Conservation (phyloP, 2,113 vertebrate genomes). For the Cisticola juncidis region DNA sequence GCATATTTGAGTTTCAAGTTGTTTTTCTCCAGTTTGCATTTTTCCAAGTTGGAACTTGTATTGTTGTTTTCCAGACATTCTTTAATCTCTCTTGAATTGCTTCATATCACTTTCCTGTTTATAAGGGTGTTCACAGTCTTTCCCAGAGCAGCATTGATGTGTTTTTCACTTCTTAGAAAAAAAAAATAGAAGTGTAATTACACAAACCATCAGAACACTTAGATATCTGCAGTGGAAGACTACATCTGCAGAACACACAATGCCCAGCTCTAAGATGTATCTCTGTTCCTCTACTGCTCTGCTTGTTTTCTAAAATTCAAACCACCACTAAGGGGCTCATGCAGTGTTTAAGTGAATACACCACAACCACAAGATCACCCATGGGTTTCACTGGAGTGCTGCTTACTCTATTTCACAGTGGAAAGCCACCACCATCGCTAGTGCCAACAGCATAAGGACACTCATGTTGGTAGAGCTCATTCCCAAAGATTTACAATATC, state of each 20-base stretch:
- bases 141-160: not conserved
- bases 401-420: not conserved
- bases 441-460: not conserved
- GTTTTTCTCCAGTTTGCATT: constrained; percentile 23
- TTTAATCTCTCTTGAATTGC: constrained; percentile 1
- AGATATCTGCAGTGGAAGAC: not conserved
- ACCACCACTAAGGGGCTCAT: not conserved
- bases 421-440: not conserved
- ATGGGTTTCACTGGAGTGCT: not conserved
- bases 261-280: not conserved
- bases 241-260: not conserved
- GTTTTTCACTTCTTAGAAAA: not conserved
- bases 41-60: constrained; percentile 50
- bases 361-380: not conserved
- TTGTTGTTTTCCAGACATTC: constrained; percentile 11
- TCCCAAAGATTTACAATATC: not conserved
- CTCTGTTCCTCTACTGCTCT: not conserved
- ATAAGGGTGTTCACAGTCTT: not conserved
- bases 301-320: not conserved
- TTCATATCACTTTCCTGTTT: not conserved
- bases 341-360: not conserved
- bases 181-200: not conserved
- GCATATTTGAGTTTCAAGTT: constrained; percentile 22
- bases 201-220: not conserved
- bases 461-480: not conserved